Conservation (phyloP, 2,888 invertebrate species). For the Ctena decussata region DNA sequence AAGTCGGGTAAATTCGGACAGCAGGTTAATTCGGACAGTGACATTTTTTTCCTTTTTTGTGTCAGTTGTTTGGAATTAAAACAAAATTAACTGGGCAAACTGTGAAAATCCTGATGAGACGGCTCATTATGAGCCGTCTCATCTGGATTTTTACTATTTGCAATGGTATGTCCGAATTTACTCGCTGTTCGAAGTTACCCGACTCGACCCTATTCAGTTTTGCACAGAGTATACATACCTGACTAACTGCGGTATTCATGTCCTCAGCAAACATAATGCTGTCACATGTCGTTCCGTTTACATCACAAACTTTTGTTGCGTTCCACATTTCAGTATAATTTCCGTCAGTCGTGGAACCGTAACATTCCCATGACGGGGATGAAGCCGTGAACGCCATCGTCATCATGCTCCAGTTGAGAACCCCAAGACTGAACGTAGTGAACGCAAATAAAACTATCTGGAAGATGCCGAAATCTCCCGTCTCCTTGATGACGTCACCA, state of each 20-base stretch:
- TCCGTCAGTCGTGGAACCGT: background rate
- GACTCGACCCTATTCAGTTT: too few species aligned
- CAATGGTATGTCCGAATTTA: too few species aligned
- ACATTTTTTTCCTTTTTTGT: too few species aligned
- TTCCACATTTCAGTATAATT: background rate
- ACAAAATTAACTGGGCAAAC: too few species aligned
- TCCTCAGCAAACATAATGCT: slow-evolving; percentile 29
- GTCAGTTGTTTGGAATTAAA: too few species aligned
- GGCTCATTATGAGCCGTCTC: too few species aligned
- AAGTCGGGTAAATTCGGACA: too few species aligned
- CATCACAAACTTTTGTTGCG: slow-evolving; percentile 28
- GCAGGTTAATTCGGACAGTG: too few species aligned
- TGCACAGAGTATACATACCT: slow-evolving; percentile 36
- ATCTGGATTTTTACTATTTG: too few species aligned
- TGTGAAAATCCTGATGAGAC: too few species aligned
- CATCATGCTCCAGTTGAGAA: slow-evolving; percentile 62
- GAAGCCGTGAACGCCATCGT: slow-evolving; percentile 58
- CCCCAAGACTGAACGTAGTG: slow-evolving; percentile 11
- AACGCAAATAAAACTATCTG: slow-evolving; percentile 44
- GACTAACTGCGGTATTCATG: slow-evolving; percentile 62
- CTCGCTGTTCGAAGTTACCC: too few species aligned
- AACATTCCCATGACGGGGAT: slow-evolving; percentile 18
- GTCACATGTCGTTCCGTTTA: slow-evolving; percentile 39
- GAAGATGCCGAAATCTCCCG: slow-evolving; percentile 64
- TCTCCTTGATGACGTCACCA: slow-evolving; percentile 50